A percentile compares a stretch with the other conserved stretches of the same genome.
phyloP scores from a whole-genome alignment of 2,797 vertebrate genomes.

The Momotus momota region DNA sequence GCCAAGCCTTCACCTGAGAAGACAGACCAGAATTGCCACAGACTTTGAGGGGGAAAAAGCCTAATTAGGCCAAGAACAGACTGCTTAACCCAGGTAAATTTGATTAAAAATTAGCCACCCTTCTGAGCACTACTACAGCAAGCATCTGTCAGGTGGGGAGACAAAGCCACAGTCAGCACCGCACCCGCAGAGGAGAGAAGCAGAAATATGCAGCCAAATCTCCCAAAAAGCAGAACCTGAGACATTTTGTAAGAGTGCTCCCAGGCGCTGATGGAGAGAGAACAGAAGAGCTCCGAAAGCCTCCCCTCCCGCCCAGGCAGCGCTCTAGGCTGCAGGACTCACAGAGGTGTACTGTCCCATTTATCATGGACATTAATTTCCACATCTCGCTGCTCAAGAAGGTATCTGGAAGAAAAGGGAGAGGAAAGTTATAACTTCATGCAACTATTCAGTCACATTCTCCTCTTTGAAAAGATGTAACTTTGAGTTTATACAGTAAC shows the following conservation, averaged over 20 bases:
- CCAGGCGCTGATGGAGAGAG: background rate
- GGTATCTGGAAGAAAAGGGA: conserved; percentile 82
- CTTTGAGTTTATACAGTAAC: background rate
- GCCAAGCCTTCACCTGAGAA: background rate
- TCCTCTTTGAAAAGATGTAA: background rate
- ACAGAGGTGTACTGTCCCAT: conserved; percentile 98
- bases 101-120: background rate
- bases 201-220: background rate
- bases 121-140: background rate
- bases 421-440: background rate
- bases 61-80: background rate
- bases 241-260: background rate
- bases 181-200: background rate
- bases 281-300: background rate
- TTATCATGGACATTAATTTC: conserved; percentile 96
- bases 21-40: background rate
- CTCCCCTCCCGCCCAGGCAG: background rate
- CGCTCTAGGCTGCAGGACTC: conserved; percentile 72
- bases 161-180: background rate
- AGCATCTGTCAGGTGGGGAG: rapidly evolving
- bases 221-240: conserved; percentile 4
- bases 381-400: conserved; percentile 96
- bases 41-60: background rate
- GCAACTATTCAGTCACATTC: background rate
- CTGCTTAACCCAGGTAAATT: background rate